Evolutionary conservation across 2,888 invertebrate genomes (phyloP).

Genomic region (Eilema caniola): DNA sequence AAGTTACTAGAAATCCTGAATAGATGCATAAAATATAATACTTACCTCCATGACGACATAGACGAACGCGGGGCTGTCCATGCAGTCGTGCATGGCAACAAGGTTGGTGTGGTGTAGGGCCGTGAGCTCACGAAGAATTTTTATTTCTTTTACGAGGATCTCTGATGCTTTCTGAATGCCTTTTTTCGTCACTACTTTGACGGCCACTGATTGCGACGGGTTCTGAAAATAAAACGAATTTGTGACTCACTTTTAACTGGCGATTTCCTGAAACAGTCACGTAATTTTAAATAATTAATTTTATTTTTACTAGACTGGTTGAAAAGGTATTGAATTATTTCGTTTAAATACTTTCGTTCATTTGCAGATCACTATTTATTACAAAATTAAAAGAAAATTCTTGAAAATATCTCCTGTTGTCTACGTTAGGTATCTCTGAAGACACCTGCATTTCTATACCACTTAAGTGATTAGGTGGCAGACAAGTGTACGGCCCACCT

Average conservation of each 20-base stretch:
- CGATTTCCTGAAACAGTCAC: not conserved
- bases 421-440: too few species aligned
- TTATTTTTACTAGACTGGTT: not conserved
- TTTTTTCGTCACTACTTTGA: slow-evolving; percentile 99
- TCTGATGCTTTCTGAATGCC: slow-evolving; percentile 99
- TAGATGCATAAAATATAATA: not conserved
- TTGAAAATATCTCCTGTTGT: too few species aligned
- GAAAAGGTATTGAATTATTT: not conserved
- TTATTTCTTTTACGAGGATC: slow-evolving; percentile 99
- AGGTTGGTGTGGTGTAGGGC: slow-evolving; percentile 99
- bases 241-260: slow-evolving; percentile 15
- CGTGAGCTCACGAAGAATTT: slow-evolving; percentile 98
- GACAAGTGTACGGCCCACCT: too few species aligned
- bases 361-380: too few species aligned
- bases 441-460: too few species aligned
- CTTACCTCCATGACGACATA: slow-evolving; percentile 99
- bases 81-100: slow-evolving; percentile 98
- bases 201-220: slow-evolving; percentile 95
- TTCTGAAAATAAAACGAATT: slow-evolving; percentile 87
- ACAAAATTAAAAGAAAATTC: too few species aligned
- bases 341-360: not conserved
- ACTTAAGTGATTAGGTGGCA: too few species aligned
- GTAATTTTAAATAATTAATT: not conserved
- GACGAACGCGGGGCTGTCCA: slow-evolving; percentile 97
- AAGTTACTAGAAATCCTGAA: not conserved